A percentile compares a stretch with the other conserved stretches of the same genome.
phyloP scores from a whole-genome alignment of 1,140 invertebrate species.

The Heliconius hewitsoni region DNA sequence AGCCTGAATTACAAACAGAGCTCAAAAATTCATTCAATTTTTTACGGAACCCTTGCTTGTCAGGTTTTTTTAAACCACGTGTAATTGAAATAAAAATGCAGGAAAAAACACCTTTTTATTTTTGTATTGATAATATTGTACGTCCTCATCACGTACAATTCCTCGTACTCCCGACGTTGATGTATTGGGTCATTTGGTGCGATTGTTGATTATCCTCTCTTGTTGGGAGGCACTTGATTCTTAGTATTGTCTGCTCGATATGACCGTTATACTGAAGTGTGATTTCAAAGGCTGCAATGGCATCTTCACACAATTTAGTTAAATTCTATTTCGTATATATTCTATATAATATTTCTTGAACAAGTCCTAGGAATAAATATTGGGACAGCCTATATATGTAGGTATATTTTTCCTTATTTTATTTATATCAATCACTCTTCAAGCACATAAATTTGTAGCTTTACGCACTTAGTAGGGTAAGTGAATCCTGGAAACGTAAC shows the following conservation, averaged over 20 bases:
- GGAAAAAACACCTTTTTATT: not conserved
- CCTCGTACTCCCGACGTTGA: not conserved
- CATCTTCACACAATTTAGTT: not conserved
- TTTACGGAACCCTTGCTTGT: too few relatives aligned
- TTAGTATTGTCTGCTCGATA: not conserved
- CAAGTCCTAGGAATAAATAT: too few relatives aligned
- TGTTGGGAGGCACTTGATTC: constrained; percentile 1
- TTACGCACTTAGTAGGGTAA: too few relatives aligned
- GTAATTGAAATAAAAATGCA: too few relatives aligned
- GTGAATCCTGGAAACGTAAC: too few relatives aligned
- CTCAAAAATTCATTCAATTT: too few relatives aligned
- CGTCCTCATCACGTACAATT: constrained; percentile 15
- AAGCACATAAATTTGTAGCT: too few relatives aligned
- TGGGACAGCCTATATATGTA: too few relatives aligned
- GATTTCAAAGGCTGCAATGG: constrained; percentile 1
- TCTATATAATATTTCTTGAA: not conserved
- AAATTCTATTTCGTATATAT: not conserved
- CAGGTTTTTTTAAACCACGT: too few relatives aligned
- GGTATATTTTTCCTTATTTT: too few relatives aligned
- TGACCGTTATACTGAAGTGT: not conserved
- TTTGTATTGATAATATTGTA: constrained; percentile 9
- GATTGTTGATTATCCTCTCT: constrained; percentile 15
- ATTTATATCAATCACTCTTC: too few relatives aligned
- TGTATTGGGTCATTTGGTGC: constrained; percentile 15
- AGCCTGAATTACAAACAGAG: too few relatives aligned